Evolutionary conservation across 2,888 invertebrate species (phyloP), one percentile per base, ranked within the genome.

Genomic region (Ornithoptera priamus): DNA sequence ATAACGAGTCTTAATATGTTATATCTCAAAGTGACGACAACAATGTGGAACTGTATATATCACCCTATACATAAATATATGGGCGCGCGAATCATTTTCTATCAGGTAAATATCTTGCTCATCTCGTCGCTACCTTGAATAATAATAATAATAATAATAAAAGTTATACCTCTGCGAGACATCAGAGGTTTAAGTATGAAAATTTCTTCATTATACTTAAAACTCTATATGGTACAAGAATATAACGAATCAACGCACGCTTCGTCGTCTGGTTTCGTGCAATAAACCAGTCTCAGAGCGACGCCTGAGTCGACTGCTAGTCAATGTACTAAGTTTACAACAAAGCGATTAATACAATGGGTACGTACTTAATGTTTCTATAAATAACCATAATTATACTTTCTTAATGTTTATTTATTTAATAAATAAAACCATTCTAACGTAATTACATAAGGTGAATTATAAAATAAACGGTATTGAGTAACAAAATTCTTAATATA

Each of bases 251-350:
- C 56, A n/a, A 61, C 61, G 50, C 42, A 66, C 53, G 59, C 62
- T 58, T 61, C 46, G 39, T 39, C 18, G 53, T 58, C 50, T 62
- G 36, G 65, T 66, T 62, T 68, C 62, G 58, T 59, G 57, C 65
- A 64, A 61, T 65, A 57, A 67, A 70, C 70, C 73, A 74, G 74
- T 74, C 71, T 71, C 64, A 59, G 30, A 36, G 62, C 69, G 57
- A 66, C 74, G 69, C 39, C 67, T 67, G 58, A 61, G 42, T 46
- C 46, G 73, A 64, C 56, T 39, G 50, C 71, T 64, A 58, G 70
- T 62, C 30, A 67, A 22, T 30, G 4, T 10, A 22, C 18, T 15
- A 60, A 57, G 56, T 46, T 62, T 10, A 63, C 18, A 60, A 56
- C 22, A 53, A 60, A 63, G n/a, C 20, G 65, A 63, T 62, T 59